Conservation (phyloP, 2,113 vertebrate species). For the Struthidea cinerea region DNA sequence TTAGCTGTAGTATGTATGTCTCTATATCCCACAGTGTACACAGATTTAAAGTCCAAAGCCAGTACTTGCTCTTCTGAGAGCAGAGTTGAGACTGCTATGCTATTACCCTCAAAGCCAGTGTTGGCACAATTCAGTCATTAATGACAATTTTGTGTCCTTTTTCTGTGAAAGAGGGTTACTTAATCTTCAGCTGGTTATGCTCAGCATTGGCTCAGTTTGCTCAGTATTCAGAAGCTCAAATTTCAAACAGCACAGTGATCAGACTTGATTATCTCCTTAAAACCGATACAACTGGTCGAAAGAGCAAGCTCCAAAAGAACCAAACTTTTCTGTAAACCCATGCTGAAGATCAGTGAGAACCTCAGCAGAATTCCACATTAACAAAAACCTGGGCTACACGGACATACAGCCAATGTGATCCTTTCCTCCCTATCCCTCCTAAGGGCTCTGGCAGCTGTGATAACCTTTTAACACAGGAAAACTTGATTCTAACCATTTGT, state of each 20-base stretch:
- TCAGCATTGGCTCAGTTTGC: not conserved
- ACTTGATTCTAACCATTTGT: not conserved
- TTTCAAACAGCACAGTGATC: not conserved
- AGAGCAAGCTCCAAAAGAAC: not conserved
- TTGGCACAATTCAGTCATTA: conserved; percentile 6
- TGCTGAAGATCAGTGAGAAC: not conserved
- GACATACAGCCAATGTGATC: not conserved
- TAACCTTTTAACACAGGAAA: not conserved
- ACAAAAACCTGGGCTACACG: not conserved
- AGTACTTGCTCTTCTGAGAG: not conserved
- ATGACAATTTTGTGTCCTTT: not conserved
- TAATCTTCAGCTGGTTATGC: not conserved
- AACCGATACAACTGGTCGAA: not conserved
- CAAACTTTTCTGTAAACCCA: not conserved
- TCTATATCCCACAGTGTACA: not conserved
- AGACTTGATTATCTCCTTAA: not conserved
- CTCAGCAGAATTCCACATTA: not conserved
- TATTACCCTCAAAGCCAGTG: not conserved
- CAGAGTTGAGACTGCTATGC: not conserved
- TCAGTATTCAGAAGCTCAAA: not conserved
- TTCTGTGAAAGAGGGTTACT: not conserved
- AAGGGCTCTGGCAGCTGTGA: not conserved
- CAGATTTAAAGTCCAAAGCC: not conserved
- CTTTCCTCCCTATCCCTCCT: not conserved
- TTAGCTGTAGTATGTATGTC: not conserved